Base-by-base conservation (phyloP, 1,140 invertebrate species). In the Drosophila persimilis region DNA sequence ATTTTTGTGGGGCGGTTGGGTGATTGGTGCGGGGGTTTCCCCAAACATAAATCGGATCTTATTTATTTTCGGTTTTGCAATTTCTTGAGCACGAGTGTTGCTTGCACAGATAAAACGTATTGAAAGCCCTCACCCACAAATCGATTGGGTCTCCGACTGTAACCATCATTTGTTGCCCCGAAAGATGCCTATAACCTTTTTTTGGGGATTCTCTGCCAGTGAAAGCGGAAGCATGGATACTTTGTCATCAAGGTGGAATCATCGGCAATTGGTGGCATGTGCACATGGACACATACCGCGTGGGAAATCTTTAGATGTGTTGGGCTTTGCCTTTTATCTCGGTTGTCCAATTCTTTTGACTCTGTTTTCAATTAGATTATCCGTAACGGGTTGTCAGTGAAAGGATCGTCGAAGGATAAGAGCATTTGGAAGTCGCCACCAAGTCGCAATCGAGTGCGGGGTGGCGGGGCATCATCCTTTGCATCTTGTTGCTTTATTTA, bases 21-120 rank as follows among this genome's bases (percentile, higher is more conserved):
- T n/a, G 46, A 71, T 61, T 24, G 44, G 29, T 7, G 29, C 1
- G 2, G 29, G 8, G 8, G 29, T 31, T 31, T 9, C 8, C 31
- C 31, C 31, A 62, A 50, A 88, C 78, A 88, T 88, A 88, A 88
- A 88, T 88, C 83, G 83, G 88, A 88, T 88, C 78, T 81, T 88
- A 88, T 88, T 88, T 88, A 83, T 88, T 88, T 88, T 88, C 71
- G 75, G 77, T 81, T 81, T 83, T 48, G 83, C 71, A 88, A 88
- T 76, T 83, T 88, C 80, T 81, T 50, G 63, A 84, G 46, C 73
- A 70, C 58, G 64, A 80, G 77, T 86, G 83, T 80, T 80, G 83
- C 73, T 81, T 59, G 63, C 73, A 73, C 69, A 88, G 81, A 88
- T 88, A 81, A 86, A 78, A 88, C 77, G 80, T 81, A 88, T 88